Evolutionary conservation across 2,113 vertebrate species (phyloP), one percentile per base, ranked within the genome.

Genomic region (Etheostoma spectabile): DNA sequence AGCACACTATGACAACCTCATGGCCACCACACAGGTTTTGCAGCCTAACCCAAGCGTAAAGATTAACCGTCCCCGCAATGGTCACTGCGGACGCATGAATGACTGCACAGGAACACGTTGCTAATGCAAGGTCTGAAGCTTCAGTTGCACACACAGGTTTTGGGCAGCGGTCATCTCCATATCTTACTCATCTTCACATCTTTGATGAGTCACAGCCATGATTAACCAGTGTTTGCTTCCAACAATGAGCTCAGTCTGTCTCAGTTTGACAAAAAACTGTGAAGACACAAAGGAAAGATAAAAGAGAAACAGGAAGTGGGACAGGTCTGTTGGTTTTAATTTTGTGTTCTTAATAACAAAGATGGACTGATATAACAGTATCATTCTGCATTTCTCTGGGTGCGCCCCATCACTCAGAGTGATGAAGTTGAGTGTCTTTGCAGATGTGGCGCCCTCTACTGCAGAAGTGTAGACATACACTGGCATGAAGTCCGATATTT

Each of bases 371-470:
- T 74, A 30, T 12, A 67, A 69, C 48, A 49, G 30, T 22, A 61
- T 81, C 49, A 10, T 42, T 56, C 7, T 22, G 68, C 14, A 72
- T n/a, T 49, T 72, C 11, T 70, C 24, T 64, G 42, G 78, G 77
- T 46, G 79, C 78, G 67, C 30, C 79, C 27, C 38, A 1, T 79
- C 59, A 13, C 61, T 77, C 35, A 8, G 19, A 49, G 57, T 55
- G 62, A 56, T 81, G 60, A 48, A 46, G 22, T 19, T 45, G 22
- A 11, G 42, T 67, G 62, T 30, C 27, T 45, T 56, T 84, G 76
- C 66, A 86, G 72, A 83, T 86, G 69, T 83, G 85, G 85, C 49
- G 87, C 90, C 92, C 92, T 86, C 92, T 93, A 72, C 80, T 92
- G 92, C n/a, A 86, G 42, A 35, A 45, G 19, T 33, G 11, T 6